phyloP scores from a whole-genome alignment of 2,797 vertebrate species.

The Aselliscus stoliczkanus region DNA sequence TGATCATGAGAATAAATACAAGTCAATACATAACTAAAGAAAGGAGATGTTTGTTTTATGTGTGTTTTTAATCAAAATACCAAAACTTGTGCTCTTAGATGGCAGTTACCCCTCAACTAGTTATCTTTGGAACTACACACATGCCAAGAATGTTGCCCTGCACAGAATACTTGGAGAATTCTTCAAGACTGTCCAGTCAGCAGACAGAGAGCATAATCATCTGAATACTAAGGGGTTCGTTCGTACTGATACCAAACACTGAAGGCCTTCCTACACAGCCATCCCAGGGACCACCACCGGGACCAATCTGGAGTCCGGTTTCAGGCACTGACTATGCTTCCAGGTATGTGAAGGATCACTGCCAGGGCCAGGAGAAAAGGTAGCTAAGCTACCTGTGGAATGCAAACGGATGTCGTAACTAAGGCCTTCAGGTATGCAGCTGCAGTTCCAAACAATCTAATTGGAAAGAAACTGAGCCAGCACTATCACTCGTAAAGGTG shows the following conservation, averaged over 20 bases:
- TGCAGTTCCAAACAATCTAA: neutral
- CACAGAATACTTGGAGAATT: neutral
- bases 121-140: neutral
- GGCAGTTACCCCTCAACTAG: neutral
- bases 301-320: neutral
- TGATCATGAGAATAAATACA: neutral
- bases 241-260: neutral
- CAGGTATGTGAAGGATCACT: neutral
- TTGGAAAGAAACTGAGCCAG: conserved; percentile 29
- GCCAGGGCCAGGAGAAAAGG: neutral
- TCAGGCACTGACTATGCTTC: neutral
- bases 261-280: neutral
- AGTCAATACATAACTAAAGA: neutral
- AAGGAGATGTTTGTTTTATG: neutral
- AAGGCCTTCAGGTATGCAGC: conserved; percentile 11
- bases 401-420: neutral
- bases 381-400: conserved; percentile 4
- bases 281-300: neutral
- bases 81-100: neutral
- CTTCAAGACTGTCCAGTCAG: neutral
- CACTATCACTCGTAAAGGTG: neutral
- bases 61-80: conserved; percentile 34
- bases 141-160: neutral
- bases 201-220: neutral
- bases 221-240: neutral